A percentile compares a stretch with the other conserved stretches of the same genome.
Evolutionary conservation across 1,140 invertebrate genomes (phyloP).

Genomic region (Eriosoma lanigerum): DNA sequence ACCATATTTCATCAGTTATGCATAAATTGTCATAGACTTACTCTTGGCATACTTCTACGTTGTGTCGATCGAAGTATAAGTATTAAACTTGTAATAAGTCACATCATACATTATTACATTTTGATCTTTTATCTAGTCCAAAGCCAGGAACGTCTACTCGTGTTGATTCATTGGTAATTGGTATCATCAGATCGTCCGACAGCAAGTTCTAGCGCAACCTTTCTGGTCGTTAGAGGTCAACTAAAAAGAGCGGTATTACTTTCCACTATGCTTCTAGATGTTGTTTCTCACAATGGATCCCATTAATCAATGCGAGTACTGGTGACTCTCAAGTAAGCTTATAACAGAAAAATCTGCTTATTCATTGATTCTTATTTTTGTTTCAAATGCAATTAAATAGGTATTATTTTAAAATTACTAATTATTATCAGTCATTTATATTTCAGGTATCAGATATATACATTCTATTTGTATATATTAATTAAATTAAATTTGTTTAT

Average conservation of each 20-base stretch:
- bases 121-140: background rate
- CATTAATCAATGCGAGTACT: background rate
- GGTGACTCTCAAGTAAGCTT: background rate
- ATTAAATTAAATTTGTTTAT: too few species aligned
- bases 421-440: too few species aligned
- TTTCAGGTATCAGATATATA: too few species aligned
- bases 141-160: too few species aligned
- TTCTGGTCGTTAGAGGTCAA: too few species aligned
- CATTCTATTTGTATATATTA: too few species aligned
- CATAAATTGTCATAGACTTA: background rate
- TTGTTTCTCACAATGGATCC: background rate
- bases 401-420: too few species aligned
- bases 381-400: too few species aligned
- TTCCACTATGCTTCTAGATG: background rate
- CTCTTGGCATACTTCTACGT: background rate
- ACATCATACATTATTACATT: constrained; percentile 5
- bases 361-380: too few species aligned
- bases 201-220: background rate
- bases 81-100: background rate
- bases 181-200: too few species aligned
- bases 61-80: background rate
- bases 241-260: background rate
- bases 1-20: background rate
- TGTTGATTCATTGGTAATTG: too few species aligned
- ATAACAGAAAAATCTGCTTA: background rate